Conservation (phyloP, 2,113 vertebrate genomes). For the Aviceda subcristata region DNA sequence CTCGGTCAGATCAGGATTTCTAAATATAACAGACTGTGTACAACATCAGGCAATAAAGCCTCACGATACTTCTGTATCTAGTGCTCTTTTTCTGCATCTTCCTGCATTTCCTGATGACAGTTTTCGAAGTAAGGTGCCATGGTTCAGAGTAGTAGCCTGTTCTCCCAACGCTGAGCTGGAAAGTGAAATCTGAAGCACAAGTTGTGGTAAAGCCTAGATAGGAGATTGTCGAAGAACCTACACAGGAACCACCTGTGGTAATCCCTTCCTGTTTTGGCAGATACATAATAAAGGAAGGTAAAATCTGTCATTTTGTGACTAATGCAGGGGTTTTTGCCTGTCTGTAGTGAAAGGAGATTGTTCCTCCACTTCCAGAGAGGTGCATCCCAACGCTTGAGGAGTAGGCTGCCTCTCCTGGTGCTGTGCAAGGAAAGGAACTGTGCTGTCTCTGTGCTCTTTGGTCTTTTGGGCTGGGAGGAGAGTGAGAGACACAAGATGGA, state of each 20-base stretch:
- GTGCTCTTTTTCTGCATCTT: not conserved
- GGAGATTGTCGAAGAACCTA: not conserved
- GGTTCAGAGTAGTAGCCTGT: too few species aligned
- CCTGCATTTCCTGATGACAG: not conserved
- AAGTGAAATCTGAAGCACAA: not conserved
- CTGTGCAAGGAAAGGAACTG: rapidly evolving
- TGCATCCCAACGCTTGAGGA: rapidly evolving
- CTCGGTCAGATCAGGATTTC: rapidly evolving
- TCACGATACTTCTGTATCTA: rapidly evolving
- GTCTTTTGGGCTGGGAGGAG: too few species aligned
- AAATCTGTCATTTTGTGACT: not conserved
- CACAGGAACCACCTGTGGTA: not conserved
- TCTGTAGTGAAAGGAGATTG: rapidly evolving
- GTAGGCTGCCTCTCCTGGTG: too few species aligned
- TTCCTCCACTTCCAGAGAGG: not conserved
- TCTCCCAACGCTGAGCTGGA: not conserved
- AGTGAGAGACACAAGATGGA: rapidly evolving
- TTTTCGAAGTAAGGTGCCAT: rapidly evolving
- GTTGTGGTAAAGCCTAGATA: not conserved
- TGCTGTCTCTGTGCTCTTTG: rapidly evolving
- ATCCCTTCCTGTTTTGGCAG: not conserved
- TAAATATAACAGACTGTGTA: not conserved
- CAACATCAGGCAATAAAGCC: not conserved
- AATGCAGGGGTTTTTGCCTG: rapidly evolving
- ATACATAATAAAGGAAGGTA: not conserved